phyloP scores from a whole-genome alignment of 2,888 invertebrate species.

The Leptinotarsa juncta region DNA sequence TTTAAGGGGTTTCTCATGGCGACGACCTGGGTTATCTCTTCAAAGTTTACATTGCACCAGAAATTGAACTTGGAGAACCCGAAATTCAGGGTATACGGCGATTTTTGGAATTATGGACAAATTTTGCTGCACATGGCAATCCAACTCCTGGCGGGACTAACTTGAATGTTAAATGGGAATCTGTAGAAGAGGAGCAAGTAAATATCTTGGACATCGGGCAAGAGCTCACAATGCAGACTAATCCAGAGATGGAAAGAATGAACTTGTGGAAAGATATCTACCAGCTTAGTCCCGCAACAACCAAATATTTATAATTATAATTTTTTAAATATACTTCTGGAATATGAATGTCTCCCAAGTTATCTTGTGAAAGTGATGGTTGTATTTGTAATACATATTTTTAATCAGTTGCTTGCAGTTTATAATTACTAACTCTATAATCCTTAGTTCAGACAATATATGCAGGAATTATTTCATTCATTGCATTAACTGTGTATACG shows the following conservation, averaged over 20 bases:
- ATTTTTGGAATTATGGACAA: constrained; percentile 55
- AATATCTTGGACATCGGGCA: constrained; percentile 56
- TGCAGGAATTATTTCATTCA: too few species aligned
- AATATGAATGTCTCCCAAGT: too few species aligned
- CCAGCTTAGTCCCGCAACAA: constrained; percentile 1
- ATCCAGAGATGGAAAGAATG: constrained; percentile 54
- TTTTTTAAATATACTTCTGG: not conserved
- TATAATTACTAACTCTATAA: too few species aligned
- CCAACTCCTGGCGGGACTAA: constrained; percentile 45
- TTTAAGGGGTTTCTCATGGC: constrained; percentile 35
- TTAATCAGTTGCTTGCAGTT: too few species aligned
- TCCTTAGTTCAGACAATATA: too few species aligned
- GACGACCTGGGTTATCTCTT: constrained; percentile 45
- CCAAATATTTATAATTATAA: not conserved
- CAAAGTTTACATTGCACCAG: not conserved
- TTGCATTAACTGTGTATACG: too few species aligned
- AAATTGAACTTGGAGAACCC: not conserved
- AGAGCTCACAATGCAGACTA: constrained; percentile 43
- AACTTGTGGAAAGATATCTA: constrained; percentile 52
- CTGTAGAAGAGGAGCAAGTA: constrained; percentile 43
- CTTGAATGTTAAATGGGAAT: constrained; percentile 51
- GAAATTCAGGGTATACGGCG: constrained; percentile 43
- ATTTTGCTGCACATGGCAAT: constrained; percentile 53
- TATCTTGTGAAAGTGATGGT: too few species aligned
- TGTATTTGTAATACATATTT: too few species aligned